These are phyloP conservation scores for Megalurothrips usitatus DNA, from an alignment of 2,888 invertebrate genomes.

Conservation along the genomic window DNA sequence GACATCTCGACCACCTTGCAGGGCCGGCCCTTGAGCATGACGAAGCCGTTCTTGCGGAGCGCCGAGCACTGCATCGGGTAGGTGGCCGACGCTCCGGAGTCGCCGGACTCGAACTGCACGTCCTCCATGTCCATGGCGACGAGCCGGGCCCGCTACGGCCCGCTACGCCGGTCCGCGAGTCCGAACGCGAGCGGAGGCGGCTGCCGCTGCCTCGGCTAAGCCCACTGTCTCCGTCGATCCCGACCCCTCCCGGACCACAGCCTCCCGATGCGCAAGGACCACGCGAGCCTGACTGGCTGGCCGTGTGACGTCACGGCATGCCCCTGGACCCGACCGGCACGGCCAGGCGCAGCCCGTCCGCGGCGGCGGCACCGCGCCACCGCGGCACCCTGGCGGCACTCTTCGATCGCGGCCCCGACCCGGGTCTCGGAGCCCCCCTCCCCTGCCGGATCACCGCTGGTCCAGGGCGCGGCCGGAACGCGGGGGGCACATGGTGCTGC, in stretches of 20 bases:
- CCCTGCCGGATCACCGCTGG: not conserved
- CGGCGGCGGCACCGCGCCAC: not conserved
- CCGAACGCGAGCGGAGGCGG: no score
- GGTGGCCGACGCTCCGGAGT: slow-evolving; percentile 92
- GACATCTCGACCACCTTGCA: slow-evolving; percentile 99
- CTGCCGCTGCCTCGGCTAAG: no score
- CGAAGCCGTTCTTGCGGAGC: slow-evolving; percentile 97
- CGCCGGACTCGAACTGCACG: slow-evolving; percentile 88
- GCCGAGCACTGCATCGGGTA: slow-evolving; percentile 99
- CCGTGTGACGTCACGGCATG: not conserved
- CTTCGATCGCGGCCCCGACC: not conserved
- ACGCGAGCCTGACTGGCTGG: not conserved
- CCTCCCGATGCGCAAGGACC: not conserved
- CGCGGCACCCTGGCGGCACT: not conserved
- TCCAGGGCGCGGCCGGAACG: not conserved
- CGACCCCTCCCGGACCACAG: no score
- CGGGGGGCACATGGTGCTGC: not conserved
- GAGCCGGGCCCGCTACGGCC: not conserved
- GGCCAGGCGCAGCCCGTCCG: not conserved
- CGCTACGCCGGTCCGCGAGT: not conserved
- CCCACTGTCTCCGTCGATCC: no score
- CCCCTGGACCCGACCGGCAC: not conserved
- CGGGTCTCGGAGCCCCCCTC: not conserved
- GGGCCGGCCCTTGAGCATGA: slow-evolving; percentile 94
- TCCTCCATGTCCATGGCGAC: slow-evolving; percentile 69